Base-by-base conservation (phyloP, 2,888 invertebrate genomes). In the Synanthedon vespiformis region DNA sequence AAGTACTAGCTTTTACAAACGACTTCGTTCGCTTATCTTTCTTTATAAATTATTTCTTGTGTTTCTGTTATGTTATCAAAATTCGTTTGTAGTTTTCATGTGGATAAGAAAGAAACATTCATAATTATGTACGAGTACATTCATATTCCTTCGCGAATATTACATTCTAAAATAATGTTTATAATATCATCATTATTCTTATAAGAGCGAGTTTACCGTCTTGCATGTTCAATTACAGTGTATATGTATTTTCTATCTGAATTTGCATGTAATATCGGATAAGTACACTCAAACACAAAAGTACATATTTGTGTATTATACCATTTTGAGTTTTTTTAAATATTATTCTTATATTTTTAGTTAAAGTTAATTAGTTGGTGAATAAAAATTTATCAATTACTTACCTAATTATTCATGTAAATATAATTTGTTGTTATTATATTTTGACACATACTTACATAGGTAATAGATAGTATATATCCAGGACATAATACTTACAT, bases 171-270 rank as follows among this genome's bases (percentile, higher is more conserved):
- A 48, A 34, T 34, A 49, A 4, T 12, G 49, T 49, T 49, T 49
- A n/a, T n/a, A 34, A 49, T 18, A 16, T 18, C 13, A 8, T 11
- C 10, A 22, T 5, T 61, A 60, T 60, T 56, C 57, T 58, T 58
- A 60, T 62, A 62, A 60, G 58, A 60, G 59, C 54, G 55, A 55
- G 58, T 59, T 61, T 59, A 57, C 58, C 60, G 55, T 58, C 56
- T 54, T 59, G 58, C 58, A 59, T 57, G 57, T 58, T 62, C 64
- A 60, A 63, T 62, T 60, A 60, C 61, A 54, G 51, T 56, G 56
- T 59, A 56, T 54, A 58, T 60, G 60, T 60, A 60, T 56, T 56
- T 58, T 55, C 53, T 40, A 50, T 56, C 40, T 52, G 53, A 58
- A 61, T 65, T 63, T 62, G 52, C 60, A 63, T 63, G 52, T 51